Evolutionary conservation across 2,113 vertebrate species (phyloP), one percentile per base, ranked within the genome.

Genomic region (Cinclus mexicanus): DNA sequence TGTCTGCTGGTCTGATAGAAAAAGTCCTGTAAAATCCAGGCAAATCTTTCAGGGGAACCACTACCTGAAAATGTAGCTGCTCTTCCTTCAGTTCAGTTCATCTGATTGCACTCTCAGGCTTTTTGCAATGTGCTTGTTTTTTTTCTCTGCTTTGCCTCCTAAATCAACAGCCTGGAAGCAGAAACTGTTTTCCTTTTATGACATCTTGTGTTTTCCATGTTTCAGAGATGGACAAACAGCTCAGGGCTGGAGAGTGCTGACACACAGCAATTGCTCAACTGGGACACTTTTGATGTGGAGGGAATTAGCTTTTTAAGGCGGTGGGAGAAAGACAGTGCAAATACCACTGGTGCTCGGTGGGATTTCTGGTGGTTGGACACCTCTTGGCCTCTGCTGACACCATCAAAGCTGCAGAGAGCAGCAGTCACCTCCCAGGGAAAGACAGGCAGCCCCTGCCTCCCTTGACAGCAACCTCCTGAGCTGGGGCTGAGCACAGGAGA

Each of bases 261-360:
- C 95, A 90, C 78, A 19, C 49, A 74, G 76, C 78, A 88, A 75
- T 92, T 96, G 92, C 96, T 90, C 94, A 96, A 92, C 5, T 60
- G 64, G 83, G 44, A 64, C 67, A 19, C 71, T 74, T 95, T 90
- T 97, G 94, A 96, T 96, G 96, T 97, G 92, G 95, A 47, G 67
- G 63, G 59, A 86, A 81, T 64, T 60, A 91, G 83, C n/a, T 95
- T 93, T 95, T 94, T 24, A 83, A 81, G 95, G 92, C 47, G 10
- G n/a, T 74, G 89, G 84, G 87, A 96, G 81, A 85, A 87, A 72
- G 49, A 63, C 81, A 69, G 67, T 28, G 71, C 82, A 95, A 95
- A 95, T 56, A 94, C 33, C 50, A 21, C 71, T 77, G 8, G 13
- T 70, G 55, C 63, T 83, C 0, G 0, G 39, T 72, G 75, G 90